Evolutionary conservation across 2,797 vertebrate genomes (phyloP).

Genomic region (Ispidina picta): DNA sequence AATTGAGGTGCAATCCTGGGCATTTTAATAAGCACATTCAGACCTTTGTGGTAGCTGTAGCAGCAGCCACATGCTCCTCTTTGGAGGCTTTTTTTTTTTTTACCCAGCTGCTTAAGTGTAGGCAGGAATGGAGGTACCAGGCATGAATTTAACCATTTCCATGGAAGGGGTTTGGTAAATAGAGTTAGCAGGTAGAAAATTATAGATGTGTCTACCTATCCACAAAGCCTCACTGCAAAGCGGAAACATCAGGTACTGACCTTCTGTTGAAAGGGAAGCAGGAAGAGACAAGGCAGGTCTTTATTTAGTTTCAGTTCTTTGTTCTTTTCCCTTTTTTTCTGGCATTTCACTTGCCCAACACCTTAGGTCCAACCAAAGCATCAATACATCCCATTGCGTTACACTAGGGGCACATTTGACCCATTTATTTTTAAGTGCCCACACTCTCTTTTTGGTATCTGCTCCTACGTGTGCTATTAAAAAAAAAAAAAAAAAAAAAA

Average conservation of each 20-base stretch:
- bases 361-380: slow-evolving; percentile 2
- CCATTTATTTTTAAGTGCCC: slow-evolving; percentile 15
- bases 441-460: not conserved
- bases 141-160: not conserved
- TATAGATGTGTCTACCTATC: not conserved
- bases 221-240: not conserved
- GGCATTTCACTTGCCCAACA: not conserved
- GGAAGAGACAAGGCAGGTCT: not conserved
- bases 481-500: not conserved
- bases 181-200: not conserved
- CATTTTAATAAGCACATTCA: not conserved
- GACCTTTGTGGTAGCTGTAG: not conserved
- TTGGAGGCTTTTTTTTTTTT: not conserved
- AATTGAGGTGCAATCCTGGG: not conserved
- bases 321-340: not conserved
- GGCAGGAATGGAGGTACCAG: not conserved
- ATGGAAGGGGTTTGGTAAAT: not conserved
- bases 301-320: not conserved
- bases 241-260: not conserved
- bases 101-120: not conserved
- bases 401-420: not conserved
- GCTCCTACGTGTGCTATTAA: not conserved
- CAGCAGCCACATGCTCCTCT: not conserved
- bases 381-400: not conserved
- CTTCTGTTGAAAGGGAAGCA: not conserved